A percentile compares a stretch with the other conserved stretches of the same genome.
Conservation (phyloP, 35 echinoderm and acorn worm genomes). For the Patiria miniata region DNA sequence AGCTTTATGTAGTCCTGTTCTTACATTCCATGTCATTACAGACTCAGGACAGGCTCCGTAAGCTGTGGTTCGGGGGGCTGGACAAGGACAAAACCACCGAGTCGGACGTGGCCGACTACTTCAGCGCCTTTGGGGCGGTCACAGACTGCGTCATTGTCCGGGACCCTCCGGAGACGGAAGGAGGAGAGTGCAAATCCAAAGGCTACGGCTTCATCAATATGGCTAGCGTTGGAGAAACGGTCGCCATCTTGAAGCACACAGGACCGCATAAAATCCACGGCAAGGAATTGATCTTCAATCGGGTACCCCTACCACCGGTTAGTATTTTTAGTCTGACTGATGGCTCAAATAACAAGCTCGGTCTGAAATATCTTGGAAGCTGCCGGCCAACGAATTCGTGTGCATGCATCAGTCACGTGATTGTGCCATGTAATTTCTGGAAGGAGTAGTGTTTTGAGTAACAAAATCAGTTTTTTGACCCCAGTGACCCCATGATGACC, state of each 20-base stretch:
- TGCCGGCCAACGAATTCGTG: no score
- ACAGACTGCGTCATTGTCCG: not conserved
- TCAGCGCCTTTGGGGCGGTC: not conserved
- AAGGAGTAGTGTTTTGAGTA: no score
- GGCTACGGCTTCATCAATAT: not conserved
- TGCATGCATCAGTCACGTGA: no score
- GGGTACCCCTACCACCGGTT: not conserved
- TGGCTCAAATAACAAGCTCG: no score
- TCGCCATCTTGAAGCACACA: not conserved
- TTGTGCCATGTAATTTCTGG: no score
- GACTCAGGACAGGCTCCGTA: not conserved
- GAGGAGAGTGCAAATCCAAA: not conserved
- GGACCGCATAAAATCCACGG: conserved; percentile 2
- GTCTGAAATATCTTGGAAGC: no score
- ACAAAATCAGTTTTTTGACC: no score
- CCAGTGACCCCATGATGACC: no score
- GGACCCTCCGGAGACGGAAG: not conserved
- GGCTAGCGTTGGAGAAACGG: not conserved
- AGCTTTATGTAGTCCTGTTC: no score
- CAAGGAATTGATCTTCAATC: not conserved
- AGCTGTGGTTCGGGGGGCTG: conserved; percentile 11
- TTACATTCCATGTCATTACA: not conserved
- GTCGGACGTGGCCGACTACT: not conserved
- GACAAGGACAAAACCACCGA: not conserved
- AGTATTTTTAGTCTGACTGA: not conserved